These are phyloP conservation scores for Amazona ochrocephala DNA, from an alignment of 2,797 vertebrate species.

Conservation along the genomic window DNA sequence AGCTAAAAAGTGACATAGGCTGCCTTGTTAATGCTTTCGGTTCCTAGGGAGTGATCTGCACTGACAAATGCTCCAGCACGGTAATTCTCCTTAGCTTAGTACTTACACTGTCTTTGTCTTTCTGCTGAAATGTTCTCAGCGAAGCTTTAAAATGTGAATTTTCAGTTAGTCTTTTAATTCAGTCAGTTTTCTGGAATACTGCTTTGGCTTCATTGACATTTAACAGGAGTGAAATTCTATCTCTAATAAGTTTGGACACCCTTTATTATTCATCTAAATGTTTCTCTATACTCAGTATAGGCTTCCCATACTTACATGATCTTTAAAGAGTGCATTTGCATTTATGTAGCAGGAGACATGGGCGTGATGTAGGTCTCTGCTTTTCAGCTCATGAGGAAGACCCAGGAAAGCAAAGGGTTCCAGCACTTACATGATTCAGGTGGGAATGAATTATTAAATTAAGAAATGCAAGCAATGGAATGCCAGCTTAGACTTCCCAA, in stretches of 20 bases:
- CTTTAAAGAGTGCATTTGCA: neutral
- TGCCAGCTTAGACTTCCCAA: neutral
- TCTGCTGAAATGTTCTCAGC: neutral
- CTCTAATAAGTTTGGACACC: neutral
- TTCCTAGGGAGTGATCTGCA: neutral
- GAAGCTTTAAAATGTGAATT: neutral
- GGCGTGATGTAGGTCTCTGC: neutral
- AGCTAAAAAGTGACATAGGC: neutral
- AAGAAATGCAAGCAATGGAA: neutral
- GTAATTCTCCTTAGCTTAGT: neutral
- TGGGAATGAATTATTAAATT: neutral
- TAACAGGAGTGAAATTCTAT: neutral
- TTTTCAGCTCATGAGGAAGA: neutral
- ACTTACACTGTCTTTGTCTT: neutral
- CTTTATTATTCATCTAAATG: neutral
- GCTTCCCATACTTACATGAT: neutral
- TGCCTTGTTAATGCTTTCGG: neutral
- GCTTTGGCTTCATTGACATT: slow-evolving; percentile 2
- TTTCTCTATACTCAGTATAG: neutral
- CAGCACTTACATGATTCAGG: neutral
- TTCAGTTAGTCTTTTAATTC: neutral
- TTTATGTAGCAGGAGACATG: neutral
- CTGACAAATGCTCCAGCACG: neutral
- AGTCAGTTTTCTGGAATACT: neutral
- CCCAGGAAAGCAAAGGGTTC: neutral